Conservation (phyloP, 1,140 invertebrate species). For the Conopomorpha cramerella region DNA sequence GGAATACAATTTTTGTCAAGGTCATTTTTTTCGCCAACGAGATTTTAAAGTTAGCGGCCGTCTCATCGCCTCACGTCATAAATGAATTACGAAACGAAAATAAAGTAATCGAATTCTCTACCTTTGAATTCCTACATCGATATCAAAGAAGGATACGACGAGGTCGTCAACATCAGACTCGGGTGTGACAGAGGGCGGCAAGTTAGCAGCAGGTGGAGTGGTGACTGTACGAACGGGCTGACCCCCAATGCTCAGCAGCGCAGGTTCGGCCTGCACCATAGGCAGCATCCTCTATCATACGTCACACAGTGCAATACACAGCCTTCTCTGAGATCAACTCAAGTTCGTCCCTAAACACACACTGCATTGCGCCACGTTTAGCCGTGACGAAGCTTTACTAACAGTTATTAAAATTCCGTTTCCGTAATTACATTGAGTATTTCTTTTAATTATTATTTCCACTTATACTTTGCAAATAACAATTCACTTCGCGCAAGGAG, state of each 20-base stretch:
- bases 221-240: conserved; percentile 29
- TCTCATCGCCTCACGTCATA: too few relatives aligned
- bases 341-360: conserved; percentile 39
- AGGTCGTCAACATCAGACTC: conserved; percentile 45
- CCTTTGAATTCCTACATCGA: conserved; percentile 45
- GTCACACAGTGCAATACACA: conserved; percentile 25
- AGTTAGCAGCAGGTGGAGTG: conserved; percentile 23
- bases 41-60: too few relatives aligned
- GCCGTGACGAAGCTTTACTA: conserved; percentile 36
- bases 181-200: conserved; percentile 38
- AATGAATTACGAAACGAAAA: too few relatives aligned
- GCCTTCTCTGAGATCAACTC: conserved; percentile 22
- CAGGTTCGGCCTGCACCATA: conserved; percentile 45
- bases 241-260: conserved; percentile 32
- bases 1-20: too few relatives aligned
- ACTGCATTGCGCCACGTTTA: conserved; percentile 56
- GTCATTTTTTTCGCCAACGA: too few relatives aligned
- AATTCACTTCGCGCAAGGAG: too few relatives aligned
- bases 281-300: conserved; percentile 45
- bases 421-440: too few relatives aligned
- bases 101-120: too few relatives aligned
- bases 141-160: conserved; percentile 50
- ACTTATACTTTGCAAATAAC: too few relatives aligned
- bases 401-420: too few relatives aligned
- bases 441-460: too few relatives aligned